Percentiles rank a stretch among this genome's conserved stretches.
Conservation (phyloP, 2,113 vertebrate genomes). For the Arenaria interpres region DNA sequence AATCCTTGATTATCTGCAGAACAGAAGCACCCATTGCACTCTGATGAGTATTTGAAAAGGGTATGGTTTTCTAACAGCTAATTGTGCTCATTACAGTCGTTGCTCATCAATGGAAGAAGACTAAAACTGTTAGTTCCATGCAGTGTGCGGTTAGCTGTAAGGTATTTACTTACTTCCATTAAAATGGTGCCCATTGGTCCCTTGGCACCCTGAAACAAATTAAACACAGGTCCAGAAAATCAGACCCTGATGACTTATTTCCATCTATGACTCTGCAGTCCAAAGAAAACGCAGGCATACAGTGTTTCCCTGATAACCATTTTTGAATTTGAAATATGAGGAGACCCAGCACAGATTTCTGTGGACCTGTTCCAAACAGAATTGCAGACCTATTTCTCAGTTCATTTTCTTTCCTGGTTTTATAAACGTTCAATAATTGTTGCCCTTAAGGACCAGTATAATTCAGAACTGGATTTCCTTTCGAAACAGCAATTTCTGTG, state of each 20-base stretch:
- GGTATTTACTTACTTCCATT: conserved; percentile 76
- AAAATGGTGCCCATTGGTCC: conserved; percentile 68
- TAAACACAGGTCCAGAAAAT: conserved; percentile 14
- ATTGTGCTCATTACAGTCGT: background rate
- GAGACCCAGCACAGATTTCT: background rate
- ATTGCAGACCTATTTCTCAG: background rate
- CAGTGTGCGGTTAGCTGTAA: background rate
- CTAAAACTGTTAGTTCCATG: background rate
- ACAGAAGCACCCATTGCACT: background rate
- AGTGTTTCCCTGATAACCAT: background rate
- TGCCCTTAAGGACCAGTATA: background rate
- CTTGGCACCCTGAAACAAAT: conserved; percentile 78
- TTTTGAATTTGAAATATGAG: background rate
- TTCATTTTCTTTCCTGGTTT: background rate
- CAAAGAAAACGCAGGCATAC: background rate
- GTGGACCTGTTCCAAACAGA: background rate
- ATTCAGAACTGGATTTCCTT: background rate
- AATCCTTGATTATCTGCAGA: background rate
- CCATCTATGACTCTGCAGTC: background rate
- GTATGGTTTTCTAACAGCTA: background rate
- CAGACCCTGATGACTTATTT: background rate
- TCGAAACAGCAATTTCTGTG: background rate
- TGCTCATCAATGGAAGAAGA: background rate
- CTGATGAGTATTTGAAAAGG: background rate
- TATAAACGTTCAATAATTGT: background rate